These are phyloP conservation scores for Ascidia mentula DNA, from an alignment of 23 tunicate species.

Conservation along the genomic window DNA sequence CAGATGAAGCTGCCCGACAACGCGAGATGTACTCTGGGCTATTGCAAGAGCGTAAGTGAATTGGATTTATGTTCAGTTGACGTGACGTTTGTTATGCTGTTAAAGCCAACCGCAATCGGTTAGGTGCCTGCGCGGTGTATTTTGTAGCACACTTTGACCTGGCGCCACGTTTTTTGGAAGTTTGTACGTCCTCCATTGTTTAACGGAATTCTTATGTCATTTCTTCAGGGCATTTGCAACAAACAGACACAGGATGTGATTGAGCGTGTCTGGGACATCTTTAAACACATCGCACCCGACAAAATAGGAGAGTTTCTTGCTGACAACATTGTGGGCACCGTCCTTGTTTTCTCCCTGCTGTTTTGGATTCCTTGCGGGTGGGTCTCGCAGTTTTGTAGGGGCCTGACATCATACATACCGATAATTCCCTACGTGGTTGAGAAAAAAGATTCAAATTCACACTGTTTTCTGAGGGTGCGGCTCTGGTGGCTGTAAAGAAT, in stretches of 20 bases:
- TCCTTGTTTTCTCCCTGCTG: constrained; percentile 72
- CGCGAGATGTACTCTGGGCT: constrained; percentile 70
- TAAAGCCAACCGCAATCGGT: no score
- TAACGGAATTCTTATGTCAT: neutral
- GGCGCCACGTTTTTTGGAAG: no score
- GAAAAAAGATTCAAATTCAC: no score
- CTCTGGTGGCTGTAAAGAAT: no score
- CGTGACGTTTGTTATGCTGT: no score
- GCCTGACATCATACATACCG: no score
- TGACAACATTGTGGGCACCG: constrained; percentile 88
- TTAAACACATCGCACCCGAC: constrained; percentile 86
- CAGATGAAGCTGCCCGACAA: constrained; percentile 45
- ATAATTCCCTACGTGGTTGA: no score
- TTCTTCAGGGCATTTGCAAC: constrained; percentile 57
- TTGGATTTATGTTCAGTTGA: no score
- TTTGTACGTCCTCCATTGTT: no score
- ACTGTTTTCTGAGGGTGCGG: no score
- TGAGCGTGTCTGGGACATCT: constrained; percentile 84
- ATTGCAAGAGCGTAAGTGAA: constrained; percentile 47
- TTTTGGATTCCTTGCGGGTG: constrained; percentile 92
- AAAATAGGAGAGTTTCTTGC: constrained; percentile 83
- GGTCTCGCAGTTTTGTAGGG: neutral
- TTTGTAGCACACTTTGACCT: no score
- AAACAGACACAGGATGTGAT: constrained; percentile 88
- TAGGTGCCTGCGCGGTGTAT: no score